Conservation (phyloP, 2,797 vertebrate genomes). For the Erethizon dorsatum region DNA sequence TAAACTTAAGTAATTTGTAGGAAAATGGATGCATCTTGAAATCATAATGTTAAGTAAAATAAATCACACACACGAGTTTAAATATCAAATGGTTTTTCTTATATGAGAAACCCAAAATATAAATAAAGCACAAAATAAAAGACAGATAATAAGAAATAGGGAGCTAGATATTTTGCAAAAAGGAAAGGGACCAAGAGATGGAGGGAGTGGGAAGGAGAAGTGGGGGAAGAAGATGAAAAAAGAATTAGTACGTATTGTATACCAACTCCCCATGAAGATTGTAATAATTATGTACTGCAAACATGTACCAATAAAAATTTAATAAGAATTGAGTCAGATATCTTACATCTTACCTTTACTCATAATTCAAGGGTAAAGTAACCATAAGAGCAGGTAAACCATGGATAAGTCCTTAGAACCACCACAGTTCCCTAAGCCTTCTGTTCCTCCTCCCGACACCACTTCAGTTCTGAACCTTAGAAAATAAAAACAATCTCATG, state of each 20-base stretch:
- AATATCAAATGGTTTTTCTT: not conserved
- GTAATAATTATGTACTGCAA: not conserved
- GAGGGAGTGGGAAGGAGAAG: not conserved
- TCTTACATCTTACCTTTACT: not conserved
- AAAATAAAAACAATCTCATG: not conserved
- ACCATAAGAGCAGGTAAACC: not conserved
- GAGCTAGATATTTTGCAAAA: not conserved
- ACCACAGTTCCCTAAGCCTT: not conserved
- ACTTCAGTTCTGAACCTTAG: not conserved
- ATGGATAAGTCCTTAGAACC: not conserved
- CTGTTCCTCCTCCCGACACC: not conserved
- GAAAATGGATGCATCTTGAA: not conserved
- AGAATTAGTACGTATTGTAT: not conserved
- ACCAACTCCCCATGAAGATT: not conserved
- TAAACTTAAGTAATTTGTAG: not conserved
- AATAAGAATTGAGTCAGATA: not conserved
- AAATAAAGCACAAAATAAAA: not conserved
- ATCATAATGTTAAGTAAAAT: not conserved
- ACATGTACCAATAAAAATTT: not conserved
- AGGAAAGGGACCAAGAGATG: not conserved
- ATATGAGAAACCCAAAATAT: not conserved
- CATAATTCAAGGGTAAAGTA: slow-evolving; percentile 32
- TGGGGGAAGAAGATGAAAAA: not conserved
- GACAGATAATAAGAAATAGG: not conserved
- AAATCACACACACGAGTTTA: not conserved